phyloP scores from a whole-genome alignment of 2,888 invertebrate genomes.

The Seladonia tumulorum region DNA sequence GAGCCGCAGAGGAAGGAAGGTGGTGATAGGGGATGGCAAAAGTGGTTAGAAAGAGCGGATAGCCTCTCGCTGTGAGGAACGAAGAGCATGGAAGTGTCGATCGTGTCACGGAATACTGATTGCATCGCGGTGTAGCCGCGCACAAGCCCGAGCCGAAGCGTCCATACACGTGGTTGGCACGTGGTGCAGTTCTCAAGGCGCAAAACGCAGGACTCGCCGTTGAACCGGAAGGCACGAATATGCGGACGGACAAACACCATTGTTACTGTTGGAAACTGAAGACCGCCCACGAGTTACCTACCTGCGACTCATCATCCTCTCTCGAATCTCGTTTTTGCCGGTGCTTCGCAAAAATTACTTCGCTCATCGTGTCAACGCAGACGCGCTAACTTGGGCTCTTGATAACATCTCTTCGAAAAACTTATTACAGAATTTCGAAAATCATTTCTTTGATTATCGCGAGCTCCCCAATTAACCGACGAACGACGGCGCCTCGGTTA shows the following conservation, averaged over 20 bases:
- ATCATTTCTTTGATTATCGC: too few species aligned
- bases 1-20: background rate
- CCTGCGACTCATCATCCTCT: background rate
- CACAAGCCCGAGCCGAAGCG: background rate
- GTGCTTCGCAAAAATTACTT: background rate
- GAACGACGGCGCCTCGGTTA: too few species aligned
- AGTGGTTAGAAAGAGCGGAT: background rate
- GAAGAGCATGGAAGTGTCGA: slow-evolving; percentile 44
- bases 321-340: background rate
- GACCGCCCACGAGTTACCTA: slow-evolving; percentile 62
- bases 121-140: slow-evolving; percentile 43
- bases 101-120: slow-evolving; percentile 76
- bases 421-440: too few species aligned
- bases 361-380: too few species aligned
- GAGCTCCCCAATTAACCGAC: too few species aligned
- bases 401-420: too few species aligned
- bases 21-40: background rate
- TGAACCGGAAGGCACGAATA: slow-evolving; percentile 52
- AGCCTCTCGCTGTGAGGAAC: background rate
- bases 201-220: background rate
- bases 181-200: slow-evolving; percentile 59
- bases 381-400: too few species aligned
- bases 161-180: slow-evolving; percentile 71
- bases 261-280: slow-evolving; percentile 47
- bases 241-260: slow-evolving; percentile 53